Base-by-base conservation (phyloP, 1,140 invertebrate genomes). In the Temnothorax curvispinosus region DNA sequence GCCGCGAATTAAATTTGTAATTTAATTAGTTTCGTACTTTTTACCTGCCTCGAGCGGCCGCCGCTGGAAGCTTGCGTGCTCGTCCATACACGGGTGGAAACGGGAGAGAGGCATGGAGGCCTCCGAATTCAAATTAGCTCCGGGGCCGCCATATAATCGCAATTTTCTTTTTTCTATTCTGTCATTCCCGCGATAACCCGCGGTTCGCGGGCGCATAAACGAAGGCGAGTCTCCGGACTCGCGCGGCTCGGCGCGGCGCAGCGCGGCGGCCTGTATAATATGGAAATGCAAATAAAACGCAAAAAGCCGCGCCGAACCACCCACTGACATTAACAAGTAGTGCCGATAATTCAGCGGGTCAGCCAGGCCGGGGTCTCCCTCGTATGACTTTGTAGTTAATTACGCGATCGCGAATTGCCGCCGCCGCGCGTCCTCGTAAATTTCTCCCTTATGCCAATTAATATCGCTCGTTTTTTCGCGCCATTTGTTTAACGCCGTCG, bases 21-120 rank as follows among this genome's bases (percentile, higher is more conserved):
- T 90, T 90, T 90, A 90, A 90, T 90, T 90, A 90, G 89, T 90
- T 86, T 90, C 89, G 81, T 90, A 90, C 86, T 90, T 90, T 90
- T 90, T 88, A 69, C 89, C 80, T 90, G 89, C 86, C 89, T 71
- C 89, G 56, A 69, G 86, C 41, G 35, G 65, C 65, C 21, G 65
- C 65, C 35, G 64, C 54, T 60, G 54, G 78, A 35, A 88, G 89
- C 69, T 90, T 90, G 89, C 89, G 89, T 90, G 89, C 65, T 85
- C 71, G 71, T 47, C 78, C 62, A 88, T 90, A 90, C 89, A 88
- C 81, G 76, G 44, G 38, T 5, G 38, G 6, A 6, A 38, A 6
- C 3, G 38, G 6, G 38, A 62, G 76, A 88, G 80, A 81, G 52
- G 32, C 56, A 41, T 32, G 56, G 50, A 67, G 65, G 27, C 77